phyloP scores from a whole-genome alignment of 2,888 invertebrate species.

The Scaptomyza flava region DNA sequence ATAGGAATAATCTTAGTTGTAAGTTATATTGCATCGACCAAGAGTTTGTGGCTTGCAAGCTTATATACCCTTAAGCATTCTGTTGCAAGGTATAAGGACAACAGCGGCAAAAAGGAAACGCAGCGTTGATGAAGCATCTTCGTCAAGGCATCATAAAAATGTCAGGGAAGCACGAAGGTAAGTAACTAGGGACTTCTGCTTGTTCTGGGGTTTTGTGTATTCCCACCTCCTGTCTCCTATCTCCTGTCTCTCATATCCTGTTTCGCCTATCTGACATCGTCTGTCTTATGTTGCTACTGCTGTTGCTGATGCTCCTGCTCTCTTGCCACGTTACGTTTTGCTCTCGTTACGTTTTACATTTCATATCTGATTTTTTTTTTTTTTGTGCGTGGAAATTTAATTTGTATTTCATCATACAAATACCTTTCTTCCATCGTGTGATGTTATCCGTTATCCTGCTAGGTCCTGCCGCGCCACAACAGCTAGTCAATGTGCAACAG shows the following conservation, averaged over 20 bases:
- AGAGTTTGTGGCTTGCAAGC: not conserved
- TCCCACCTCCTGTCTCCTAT: constrained; percentile 1
- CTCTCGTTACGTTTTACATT: constrained; percentile 63
- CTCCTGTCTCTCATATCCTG: constrained; percentile 7
- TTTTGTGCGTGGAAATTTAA: constrained; percentile 72
- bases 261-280: not conserved
- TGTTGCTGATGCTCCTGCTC: not conserved
- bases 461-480: constrained; percentile 17
- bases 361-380: constrained; percentile 69
- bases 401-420: constrained; percentile 76
- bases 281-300: not conserved
- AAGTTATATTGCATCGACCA: too few species aligned
- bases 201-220: not conserved
- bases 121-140: constrained; percentile 52
- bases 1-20: too few species aligned
- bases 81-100: constrained; percentile 32
- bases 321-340: constrained; percentile 42
- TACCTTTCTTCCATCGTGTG: constrained; percentile 39
- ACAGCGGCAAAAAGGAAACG: constrained; percentile 42
- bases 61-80: not conserved
- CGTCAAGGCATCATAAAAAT: constrained; percentile 27
- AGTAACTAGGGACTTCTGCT: not conserved
- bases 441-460: not conserved
- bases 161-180: constrained; percentile 1
- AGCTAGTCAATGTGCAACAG: constrained; percentile 12